Percentiles rank a stretch among this genome's conserved stretches.
phyloP scores from a whole-genome alignment of 30 jellyfish, hydroid and myxozoan species.

The Hydractinia symbiolongicarpus region DNA sequence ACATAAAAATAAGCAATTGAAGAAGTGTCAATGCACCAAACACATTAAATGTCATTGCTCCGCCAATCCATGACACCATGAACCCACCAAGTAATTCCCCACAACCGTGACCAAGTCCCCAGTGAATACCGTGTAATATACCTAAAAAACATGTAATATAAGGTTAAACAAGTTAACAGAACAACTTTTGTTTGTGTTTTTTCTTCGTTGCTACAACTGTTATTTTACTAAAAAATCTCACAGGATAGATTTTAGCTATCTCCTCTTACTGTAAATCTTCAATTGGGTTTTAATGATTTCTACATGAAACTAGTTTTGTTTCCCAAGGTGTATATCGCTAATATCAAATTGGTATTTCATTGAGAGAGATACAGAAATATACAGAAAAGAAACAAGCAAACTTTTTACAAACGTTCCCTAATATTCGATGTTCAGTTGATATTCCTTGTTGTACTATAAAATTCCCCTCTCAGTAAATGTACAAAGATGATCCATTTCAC shows the following conservation, averaged over 20 bases:
- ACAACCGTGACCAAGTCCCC: slow-evolving; percentile 97
- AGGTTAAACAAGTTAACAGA: not conserved
- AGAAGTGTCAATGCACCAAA: slow-evolving; percentile 58
- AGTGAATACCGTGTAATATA: slow-evolving; percentile 78
- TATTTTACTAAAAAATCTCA: not conserved
- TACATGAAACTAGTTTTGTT: not conserved
- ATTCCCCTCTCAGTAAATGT: no score
- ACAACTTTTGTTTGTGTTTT: not conserved
- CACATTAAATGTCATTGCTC: slow-evolving; percentile 53
- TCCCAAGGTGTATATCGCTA: no score
- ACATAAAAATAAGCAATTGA: slow-evolving; percentile 34
- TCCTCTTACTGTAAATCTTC: not conserved
- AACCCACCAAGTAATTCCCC: slow-evolving; percentile 93
- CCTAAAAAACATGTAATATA: slow-evolving; percentile 24
- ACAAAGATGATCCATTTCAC: no score
- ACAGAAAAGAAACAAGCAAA: no score
- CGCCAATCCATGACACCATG: slow-evolving; percentile 74
- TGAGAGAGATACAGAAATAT: no score
- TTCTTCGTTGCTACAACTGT: not conserved
- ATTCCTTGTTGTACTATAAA: no score
- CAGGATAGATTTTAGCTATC: not conserved
- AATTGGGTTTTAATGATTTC: not conserved
- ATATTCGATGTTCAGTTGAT: no score
- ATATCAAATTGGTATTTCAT: no score
- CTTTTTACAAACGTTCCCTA: no score